Evolutionary conservation across 2,888 invertebrate species (phyloP).

Genomic region (Apodemia duryi): DNA sequence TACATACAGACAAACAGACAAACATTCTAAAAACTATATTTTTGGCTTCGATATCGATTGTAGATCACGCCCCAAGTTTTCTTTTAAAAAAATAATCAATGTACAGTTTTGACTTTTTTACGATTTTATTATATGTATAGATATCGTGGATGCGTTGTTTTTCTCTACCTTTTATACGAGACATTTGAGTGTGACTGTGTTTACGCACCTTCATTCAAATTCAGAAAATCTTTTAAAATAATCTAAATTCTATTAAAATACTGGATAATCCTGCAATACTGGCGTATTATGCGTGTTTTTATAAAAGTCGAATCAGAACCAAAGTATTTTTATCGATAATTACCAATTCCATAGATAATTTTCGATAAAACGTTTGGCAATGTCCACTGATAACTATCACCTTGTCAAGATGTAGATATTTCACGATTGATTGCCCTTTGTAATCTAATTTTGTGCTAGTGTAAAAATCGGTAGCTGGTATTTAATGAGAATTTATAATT

Average conservation of each 20-base stretch:
- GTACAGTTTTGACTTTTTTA: too few relatives aligned
- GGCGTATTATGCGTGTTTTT: slow-evolving; percentile 3
- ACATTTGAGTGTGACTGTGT: too few relatives aligned
- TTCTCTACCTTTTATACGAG: too few relatives aligned
- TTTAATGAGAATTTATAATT: too few relatives aligned
- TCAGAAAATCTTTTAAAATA: neutral
- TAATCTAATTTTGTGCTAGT: neutral
- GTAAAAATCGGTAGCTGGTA: slow-evolving; percentile 11
- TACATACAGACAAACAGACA: too few relatives aligned
- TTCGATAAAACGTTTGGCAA: slow-evolving; percentile 5
- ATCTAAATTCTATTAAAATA: slow-evolving; percentile 5
- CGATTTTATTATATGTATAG: too few relatives aligned
- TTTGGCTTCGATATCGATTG: too few relatives aligned
- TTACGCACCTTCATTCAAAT: neutral
- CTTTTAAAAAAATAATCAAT: too few relatives aligned
- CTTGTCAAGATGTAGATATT: slow-evolving; percentile 11
- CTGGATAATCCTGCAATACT: slow-evolving; percentile 2
- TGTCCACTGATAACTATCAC: slow-evolving; percentile 7
- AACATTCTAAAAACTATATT: too few relatives aligned
- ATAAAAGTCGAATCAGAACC: neutral
- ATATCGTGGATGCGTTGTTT: too few relatives aligned
- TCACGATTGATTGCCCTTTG: slow-evolving; percentile 8
- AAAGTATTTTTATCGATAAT: slow-evolving; percentile 5
- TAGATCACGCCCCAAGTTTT: too few relatives aligned
- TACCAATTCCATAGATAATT: neutral